Percentiles rank a stretch among this genome's conserved stretches.
These are phyloP conservation scores for Drosophila setifemur DNA, from an alignment of 1,140 invertebrate species.

Conservation along the genomic window DNA sequence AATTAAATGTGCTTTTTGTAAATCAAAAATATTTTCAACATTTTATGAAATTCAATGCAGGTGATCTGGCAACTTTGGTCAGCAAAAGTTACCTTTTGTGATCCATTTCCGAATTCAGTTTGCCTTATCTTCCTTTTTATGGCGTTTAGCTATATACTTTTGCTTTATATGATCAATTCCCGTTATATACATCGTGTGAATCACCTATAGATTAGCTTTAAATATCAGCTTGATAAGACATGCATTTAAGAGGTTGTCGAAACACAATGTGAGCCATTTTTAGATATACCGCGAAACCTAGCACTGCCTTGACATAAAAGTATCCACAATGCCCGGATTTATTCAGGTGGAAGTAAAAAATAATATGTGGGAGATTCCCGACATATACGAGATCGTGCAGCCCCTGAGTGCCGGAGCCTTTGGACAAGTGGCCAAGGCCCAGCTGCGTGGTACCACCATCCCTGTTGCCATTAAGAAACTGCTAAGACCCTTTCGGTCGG, in stretches of 20 bases:
- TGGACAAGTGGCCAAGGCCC: slow-evolving; percentile 97
- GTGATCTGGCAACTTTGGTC: neutral
- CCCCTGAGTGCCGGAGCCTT: slow-evolving; percentile 98
- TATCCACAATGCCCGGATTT: slow-evolving; percentile 1
- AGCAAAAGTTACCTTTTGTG: neutral
- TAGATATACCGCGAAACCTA: neutral
- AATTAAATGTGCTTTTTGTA: slow-evolving; percentile 26
- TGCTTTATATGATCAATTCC: neutral
- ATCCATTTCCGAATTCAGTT: neutral
- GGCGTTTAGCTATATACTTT: neutral
- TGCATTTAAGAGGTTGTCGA: neutral
- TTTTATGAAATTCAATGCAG: neutral
- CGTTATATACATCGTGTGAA: slow-evolving; percentile 3
- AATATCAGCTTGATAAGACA: neutral
- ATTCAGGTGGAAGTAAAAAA: slow-evolving; percentile 93
- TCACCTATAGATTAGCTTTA: neutral
- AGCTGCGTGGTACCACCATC: slow-evolving; percentile 87
- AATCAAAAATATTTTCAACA: neutral
- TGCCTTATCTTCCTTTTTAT: neutral
- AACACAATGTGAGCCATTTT: neutral
- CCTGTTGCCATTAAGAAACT: slow-evolving; percentile 99
- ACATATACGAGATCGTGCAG: slow-evolving; percentile 93
- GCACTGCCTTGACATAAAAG: neutral
- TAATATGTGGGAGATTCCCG: slow-evolving; percentile 97
- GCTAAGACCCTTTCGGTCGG: slow-evolving; percentile 97